Evolutionary conservation across 2,888 invertebrate species (phyloP).

Genomic region (Monoplex corrugatus): DNA sequence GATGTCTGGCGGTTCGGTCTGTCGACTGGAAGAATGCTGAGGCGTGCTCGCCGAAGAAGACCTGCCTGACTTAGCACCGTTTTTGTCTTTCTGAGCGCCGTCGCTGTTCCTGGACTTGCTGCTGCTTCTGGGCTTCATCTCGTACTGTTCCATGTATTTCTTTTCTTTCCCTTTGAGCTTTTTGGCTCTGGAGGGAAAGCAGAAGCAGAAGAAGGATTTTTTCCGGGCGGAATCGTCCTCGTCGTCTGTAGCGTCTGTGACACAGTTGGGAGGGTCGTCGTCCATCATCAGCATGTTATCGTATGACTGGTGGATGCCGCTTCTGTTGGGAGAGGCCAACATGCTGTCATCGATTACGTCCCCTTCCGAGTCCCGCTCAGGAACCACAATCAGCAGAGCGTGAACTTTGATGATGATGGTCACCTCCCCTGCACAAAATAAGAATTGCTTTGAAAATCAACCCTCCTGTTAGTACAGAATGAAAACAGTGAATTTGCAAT

Average conservation of each 20-base stretch:
- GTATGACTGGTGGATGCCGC: conserved; percentile 67
- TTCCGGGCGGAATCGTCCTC: conserved; percentile 57
- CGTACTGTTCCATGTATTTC: conserved; percentile 42
- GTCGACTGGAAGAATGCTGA: not conserved
- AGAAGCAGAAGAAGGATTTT: conserved; percentile 69
- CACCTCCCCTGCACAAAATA: conserved; percentile 69
- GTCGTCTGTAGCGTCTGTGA: conserved; percentile 64
- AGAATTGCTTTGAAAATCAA: not conserved
- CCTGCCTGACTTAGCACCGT: not conserved
- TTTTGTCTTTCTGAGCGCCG: not conserved
- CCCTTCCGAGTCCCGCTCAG: conserved; percentile 65
- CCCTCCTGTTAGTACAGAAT: too few species aligned
- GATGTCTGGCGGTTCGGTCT: conserved; percentile 6
- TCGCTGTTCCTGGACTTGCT: not conserved
- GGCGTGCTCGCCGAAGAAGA: not conserved
- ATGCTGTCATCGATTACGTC: conserved; percentile 58
- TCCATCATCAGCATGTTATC: conserved; percentile 73
- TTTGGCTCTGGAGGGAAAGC: conserved; percentile 62
- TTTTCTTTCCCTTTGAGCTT: conserved; percentile 56
- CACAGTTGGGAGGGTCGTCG: conserved; percentile 60
- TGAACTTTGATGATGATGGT: conserved; percentile 72
- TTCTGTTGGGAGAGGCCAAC: conserved; percentile 57
- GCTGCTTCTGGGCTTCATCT: conserved; percentile 2
- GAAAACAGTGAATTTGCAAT: not conserved
- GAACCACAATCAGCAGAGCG: conserved; percentile 72